Conservation (phyloP, 2,888 invertebrate species). For the Eledona agricola region DNA sequence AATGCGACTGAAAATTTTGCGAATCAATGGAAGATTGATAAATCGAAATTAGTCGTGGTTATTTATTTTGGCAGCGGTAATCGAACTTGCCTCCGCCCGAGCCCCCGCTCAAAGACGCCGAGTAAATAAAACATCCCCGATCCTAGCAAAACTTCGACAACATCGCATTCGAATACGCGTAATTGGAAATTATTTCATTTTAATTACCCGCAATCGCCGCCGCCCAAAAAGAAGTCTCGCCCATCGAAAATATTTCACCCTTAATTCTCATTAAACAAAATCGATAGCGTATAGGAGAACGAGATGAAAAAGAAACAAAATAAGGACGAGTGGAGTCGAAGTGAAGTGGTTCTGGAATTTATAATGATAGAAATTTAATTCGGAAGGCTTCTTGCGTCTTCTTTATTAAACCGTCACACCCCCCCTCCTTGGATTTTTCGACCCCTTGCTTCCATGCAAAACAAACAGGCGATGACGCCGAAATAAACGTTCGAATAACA, state of each 20-base stretch:
- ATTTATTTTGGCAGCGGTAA: too few relatives aligned
- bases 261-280: slow-evolving; percentile 45
- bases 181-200: slow-evolving; percentile 45
- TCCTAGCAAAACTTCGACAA: slow-evolving; percentile 34
- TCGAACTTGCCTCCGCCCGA: too few relatives aligned
- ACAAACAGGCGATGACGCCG: slow-evolving; percentile 48
- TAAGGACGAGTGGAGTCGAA: slow-evolving; percentile 15
- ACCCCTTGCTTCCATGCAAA: too few relatives aligned
- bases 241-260: slow-evolving; percentile 41
- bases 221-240: slow-evolving; percentile 23
- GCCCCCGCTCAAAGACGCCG: slow-evolving; percentile 28
- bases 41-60: too few relatives aligned
- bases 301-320: slow-evolving; percentile 39
- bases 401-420: slow-evolving; percentile 21
- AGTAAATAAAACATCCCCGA: slow-evolving; percentile 33
- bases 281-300: slow-evolving; percentile 41
- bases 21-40: too few relatives aligned
- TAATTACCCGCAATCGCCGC: slow-evolving; percentile 40
- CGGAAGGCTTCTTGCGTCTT: slow-evolving; percentile 18
- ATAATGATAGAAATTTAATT: slow-evolving; percentile 34
- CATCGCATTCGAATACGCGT: slow-evolving; percentile 40
- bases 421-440: too few relatives aligned
- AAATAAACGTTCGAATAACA: slow-evolving; percentile 55
- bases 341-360: slow-evolving; percentile 32
- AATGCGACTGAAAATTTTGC: too few relatives aligned